These are phyloP conservation scores for Dione vanillae DNA, from an alignment of 2,888 invertebrate genomes.

Conservation along the genomic window DNA sequence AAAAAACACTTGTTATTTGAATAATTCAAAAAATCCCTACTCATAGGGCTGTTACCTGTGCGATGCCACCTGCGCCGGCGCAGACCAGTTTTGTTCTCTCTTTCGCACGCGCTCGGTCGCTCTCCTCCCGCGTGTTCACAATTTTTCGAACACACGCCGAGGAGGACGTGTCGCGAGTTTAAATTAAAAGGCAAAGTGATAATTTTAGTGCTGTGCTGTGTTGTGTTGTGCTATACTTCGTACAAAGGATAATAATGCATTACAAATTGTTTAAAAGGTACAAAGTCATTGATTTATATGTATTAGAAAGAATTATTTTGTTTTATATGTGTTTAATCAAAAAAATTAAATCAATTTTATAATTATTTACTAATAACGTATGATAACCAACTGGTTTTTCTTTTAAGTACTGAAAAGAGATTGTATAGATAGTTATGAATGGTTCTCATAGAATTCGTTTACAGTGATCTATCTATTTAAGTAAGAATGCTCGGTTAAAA, in stretches of 20 bases:
- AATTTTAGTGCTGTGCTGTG: conserved; percentile 31
- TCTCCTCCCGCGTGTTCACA: conserved; percentile 59
- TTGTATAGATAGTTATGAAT: conserved; percentile 2
- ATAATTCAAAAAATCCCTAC: conserved; percentile 42
- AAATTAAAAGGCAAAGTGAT: conserved; percentile 38
- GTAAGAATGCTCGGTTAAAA: not conserved
- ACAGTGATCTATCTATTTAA: conserved; percentile 18
- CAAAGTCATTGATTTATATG: not conserved
- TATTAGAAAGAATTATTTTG: not conserved
- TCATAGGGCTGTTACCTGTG: conserved; percentile 50
- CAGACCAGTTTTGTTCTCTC: conserved; percentile 53
- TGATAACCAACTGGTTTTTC: conserved; percentile 29
- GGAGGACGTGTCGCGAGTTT: conserved; percentile 57
- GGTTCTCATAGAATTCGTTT: conserved; percentile 1
- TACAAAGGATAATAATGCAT: conserved; percentile 70
- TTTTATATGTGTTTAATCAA: not conserved
- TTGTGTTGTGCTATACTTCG: conserved; percentile 55
- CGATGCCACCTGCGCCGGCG: conserved; percentile 56
- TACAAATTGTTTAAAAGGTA: conserved; percentile 81
- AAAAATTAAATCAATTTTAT: not conserved
- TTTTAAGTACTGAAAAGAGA: not conserved
- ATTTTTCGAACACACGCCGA: conserved; percentile 58
- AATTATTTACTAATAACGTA: not conserved
- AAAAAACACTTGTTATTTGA: conserved; percentile 44
- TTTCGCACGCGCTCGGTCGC: conserved; percentile 54